phyloP scores from a whole-genome alignment of 2,888 invertebrate species.

The Sesia bembeciformis region DNA sequence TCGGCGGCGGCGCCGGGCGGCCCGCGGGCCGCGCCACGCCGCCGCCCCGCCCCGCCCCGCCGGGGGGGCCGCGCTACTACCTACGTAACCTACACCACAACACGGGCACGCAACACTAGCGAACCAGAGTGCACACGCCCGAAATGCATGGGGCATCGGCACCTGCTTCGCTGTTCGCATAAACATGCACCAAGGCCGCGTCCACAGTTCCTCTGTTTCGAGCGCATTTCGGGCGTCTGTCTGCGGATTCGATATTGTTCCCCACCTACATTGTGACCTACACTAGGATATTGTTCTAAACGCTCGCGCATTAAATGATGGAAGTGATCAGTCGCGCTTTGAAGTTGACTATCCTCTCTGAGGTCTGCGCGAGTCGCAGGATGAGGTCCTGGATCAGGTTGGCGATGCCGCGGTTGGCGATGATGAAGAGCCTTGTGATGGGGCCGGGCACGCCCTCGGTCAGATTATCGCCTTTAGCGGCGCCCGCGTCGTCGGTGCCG shows the following conservation, averaged over 20 bases:
- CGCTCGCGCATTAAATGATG: slow-evolving; percentile 80
- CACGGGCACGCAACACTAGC: background rate
- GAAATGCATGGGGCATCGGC: too few relatives aligned
- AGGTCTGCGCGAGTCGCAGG: slow-evolving; percentile 90
- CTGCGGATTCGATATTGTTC: background rate
- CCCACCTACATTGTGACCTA: slow-evolving; percentile 19
- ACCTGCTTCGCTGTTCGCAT: too few relatives aligned
- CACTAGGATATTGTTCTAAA: slow-evolving; percentile 42
- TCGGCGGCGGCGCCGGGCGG: slow-evolving; percentile 31
- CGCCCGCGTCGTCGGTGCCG: slow-evolving; percentile 67
- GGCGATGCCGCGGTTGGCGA: slow-evolving; percentile 90
- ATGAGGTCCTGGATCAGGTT: slow-evolving; percentile 92
- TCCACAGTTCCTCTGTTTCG: too few relatives aligned
- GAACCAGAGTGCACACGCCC: background rate
- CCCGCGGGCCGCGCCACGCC: slow-evolving; percentile 11
- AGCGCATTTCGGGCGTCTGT: too few relatives aligned
- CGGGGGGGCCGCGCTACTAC: slow-evolving; percentile 5
- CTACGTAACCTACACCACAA: background rate
- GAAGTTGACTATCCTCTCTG: slow-evolving; percentile 94
- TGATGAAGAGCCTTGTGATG: slow-evolving; percentile 88
- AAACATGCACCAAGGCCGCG: too few relatives aligned
- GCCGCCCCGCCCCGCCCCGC: slow-evolving; percentile 10
- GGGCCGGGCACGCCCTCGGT: slow-evolving; percentile 91
- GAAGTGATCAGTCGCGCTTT: slow-evolving; percentile 93
- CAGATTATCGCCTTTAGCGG: slow-evolving; percentile 78